Evolutionary conservation across 2,113 vertebrate genomes (phyloP).

Genomic region (Leucoraja erinaceus): DNA sequence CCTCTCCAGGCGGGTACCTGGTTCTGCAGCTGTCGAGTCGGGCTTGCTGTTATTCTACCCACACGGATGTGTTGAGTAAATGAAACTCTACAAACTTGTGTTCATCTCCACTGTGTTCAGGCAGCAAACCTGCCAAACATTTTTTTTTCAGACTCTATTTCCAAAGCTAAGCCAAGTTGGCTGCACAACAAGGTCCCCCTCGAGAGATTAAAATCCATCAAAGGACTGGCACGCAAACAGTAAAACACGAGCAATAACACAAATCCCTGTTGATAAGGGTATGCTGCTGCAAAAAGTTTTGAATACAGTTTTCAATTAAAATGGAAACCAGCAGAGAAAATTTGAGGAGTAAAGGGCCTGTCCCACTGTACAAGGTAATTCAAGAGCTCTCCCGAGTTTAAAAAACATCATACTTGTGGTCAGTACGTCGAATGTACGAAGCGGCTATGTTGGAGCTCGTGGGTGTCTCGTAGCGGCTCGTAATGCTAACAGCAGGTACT

Average conservation of each 20-base stretch:
- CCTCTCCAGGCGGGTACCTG: no score
- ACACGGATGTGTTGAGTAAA: background rate
- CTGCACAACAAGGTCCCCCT: background rate
- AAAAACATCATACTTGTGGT: no score
- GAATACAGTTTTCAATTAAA: background rate
- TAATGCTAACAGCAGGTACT: no score
- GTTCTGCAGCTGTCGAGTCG: no score
- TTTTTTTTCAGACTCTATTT: background rate
- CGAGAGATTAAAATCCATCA: background rate
- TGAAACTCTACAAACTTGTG: background rate
- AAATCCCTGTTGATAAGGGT: background rate
- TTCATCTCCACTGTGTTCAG: background rate
- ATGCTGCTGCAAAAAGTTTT: background rate
- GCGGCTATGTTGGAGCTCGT: no score
- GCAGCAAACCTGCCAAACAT: background rate
- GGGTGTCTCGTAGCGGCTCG: no score
- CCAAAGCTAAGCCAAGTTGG: background rate
- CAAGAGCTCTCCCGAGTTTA: no score
- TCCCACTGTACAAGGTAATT: no score
- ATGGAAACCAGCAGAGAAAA: background rate
- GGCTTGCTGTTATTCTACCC: no score
- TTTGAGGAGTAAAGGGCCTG: background rate
- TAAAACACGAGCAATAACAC: background rate
- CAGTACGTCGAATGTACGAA: no score
- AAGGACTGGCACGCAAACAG: background rate